Evolutionary conservation across 2,888 invertebrate genomes (phyloP), one percentile per base, ranked within the genome.

Genomic region (Unio delphinus): DNA sequence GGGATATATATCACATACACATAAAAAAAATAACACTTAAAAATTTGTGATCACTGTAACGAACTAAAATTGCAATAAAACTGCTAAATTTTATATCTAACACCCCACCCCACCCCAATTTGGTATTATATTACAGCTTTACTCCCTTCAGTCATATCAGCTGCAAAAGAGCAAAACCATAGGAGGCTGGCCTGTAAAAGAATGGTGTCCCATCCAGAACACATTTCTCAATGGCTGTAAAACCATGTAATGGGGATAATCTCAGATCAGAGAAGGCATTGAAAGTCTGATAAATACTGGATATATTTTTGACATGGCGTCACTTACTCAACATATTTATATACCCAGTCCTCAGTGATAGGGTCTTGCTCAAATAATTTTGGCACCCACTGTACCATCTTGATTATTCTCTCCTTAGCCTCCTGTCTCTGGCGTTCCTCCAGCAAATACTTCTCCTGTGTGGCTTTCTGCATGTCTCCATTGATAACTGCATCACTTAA

Each of bases 381-480:
- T 0, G 97, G 94, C 64, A 92, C 81, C 95, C 96, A 95, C 8
- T 93, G 92, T 4, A 92, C 90, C 66, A 93, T 92, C 76, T 92
- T 92, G 1, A 91, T 91, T 81, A 93, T 92, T 5, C 95, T 91
- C 73, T 94, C 93, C 83, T 93, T 94, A 0, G 95, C 94, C 0
- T 93, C 92, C 23, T 92, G 92, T 8, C 97, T 91, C 89, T 97
- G 97, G 0, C 93, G 94, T 88, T 97, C 96, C 86, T 98, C 98
- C 64, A 98, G 92, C 60, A 94, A 91, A 0, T 96, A 96, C 91
- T 98, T 98, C 87, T 97, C 95, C 71, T 95, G 95, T 0, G 98
- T 98, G 0, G 98, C 98, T 2, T 94, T 94, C 54, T 94, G 93
- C 92, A 96, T 95, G 91, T 98, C 96, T 71, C 95, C 95, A 18